Evolutionary conservation across 2,888 invertebrate genomes (phyloP).

Genomic region (Xanthia togata): DNA sequence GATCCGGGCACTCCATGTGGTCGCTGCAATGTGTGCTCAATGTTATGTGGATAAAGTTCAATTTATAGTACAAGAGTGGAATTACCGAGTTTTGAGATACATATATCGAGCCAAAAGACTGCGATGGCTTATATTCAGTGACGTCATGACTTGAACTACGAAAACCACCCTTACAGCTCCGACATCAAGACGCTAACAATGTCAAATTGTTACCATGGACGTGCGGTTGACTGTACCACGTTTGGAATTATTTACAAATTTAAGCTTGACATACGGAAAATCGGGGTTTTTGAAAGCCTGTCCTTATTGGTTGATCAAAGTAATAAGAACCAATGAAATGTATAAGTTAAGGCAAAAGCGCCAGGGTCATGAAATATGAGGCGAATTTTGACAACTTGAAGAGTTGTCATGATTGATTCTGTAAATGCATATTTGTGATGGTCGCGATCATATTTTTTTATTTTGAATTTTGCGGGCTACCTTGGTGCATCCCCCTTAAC

Average conservation of each 20-base stretch:
- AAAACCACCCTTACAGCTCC: neutral
- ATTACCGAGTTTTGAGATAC: neutral
- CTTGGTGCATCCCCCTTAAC: neutral
- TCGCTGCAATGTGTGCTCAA: no score
- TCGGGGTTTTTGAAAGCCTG: neutral
- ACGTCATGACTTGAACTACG: neutral
- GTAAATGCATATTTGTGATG: no score
- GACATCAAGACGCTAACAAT: neutral
- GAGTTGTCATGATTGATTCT: no score
- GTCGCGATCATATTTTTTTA: no score
- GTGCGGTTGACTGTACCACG: neutral
- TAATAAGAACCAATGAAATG: no score
- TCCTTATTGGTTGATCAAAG: neutral
- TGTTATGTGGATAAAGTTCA: no score
- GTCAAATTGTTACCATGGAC: neutral
- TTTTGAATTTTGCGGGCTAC: no score
- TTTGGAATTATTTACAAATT: neutral
- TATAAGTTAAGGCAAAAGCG: no score
- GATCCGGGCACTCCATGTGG: no score
- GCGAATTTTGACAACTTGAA: no score
- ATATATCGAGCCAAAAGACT: neutral
- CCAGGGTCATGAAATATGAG: no score
- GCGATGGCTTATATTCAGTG: neutral
- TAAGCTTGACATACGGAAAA: neutral
- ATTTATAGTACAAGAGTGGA: neutral